These are phyloP conservation scores for Caenorhabditis sp. DNA, from an alignment of 2,888 invertebrate genomes.

Conservation along the genomic window DNA sequence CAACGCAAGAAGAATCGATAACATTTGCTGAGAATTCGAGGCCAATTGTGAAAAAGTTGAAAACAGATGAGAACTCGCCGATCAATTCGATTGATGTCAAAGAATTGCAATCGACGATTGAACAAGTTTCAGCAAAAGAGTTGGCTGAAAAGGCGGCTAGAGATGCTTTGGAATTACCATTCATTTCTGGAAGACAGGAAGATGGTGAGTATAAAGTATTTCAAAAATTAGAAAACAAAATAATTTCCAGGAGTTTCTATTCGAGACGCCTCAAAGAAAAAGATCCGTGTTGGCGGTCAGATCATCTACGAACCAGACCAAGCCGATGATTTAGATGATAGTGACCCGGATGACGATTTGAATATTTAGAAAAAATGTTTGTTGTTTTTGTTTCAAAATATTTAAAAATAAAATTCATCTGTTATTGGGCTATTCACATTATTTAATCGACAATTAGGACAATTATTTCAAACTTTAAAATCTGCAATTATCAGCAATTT, in stretches of 20 bases:
- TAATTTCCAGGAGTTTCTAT: constrained; percentile 51
- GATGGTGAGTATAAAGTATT: constrained; percentile 34
- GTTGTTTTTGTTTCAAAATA: constrained; percentile 3
- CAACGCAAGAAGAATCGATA: neutral
- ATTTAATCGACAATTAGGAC: too few relatives aligned
- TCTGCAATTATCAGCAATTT: too few relatives aligned
- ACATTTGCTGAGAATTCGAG: neutral
- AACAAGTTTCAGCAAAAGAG: neutral
- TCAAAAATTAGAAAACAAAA: neutral
- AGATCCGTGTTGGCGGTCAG: constrained; percentile 61
- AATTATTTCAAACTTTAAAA: too few relatives aligned
- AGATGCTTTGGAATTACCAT: constrained; percentile 51
- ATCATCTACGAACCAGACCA: constrained; percentile 65
- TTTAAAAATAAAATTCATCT: neutral
- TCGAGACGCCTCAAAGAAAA: constrained; percentile 76
- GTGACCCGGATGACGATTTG: constrained; percentile 68
- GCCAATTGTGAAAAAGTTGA: neutral
- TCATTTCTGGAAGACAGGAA: constrained; percentile 45
- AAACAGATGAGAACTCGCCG: neutral
- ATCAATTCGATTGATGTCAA: neutral
- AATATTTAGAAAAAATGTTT: constrained; percentile 35
- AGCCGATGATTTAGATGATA: constrained; percentile 65
- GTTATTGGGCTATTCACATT: too few relatives aligned
- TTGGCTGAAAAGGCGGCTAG: constrained; percentile 40
- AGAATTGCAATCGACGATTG: neutral